Percentiles rank a stretch among this genome's conserved stretches.
phyloP scores from a whole-genome alignment of 2,113 vertebrate genomes.

The Cavia aperea region DNA sequence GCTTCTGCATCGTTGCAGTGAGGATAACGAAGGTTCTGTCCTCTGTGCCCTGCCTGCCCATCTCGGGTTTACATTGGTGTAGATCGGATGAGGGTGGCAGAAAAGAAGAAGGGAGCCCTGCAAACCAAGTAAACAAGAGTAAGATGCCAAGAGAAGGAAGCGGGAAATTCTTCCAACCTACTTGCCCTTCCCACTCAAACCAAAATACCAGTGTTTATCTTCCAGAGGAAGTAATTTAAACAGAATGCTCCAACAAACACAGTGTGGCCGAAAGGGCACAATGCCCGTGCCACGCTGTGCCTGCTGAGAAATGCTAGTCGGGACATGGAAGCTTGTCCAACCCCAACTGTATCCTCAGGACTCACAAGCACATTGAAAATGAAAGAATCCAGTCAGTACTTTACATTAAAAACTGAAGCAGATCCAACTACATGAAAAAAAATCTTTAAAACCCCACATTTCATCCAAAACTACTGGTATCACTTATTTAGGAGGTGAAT shows the following conservation, averaged over 20 bases:
- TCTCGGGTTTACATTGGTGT: not conserved
- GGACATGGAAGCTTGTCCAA: not conserved
- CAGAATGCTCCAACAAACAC: not conserved
- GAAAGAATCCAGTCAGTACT: not conserved
- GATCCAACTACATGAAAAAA: not conserved
- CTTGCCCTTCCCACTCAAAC: not conserved
- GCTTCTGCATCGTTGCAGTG: not conserved
- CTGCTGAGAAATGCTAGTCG: not conserved
- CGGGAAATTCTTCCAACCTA: not conserved
- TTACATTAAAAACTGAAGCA: not conserved
- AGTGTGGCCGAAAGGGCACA: not conserved
- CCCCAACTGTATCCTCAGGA: too few species aligned
- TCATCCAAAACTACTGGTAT: not conserved
- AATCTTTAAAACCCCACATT: not conserved
- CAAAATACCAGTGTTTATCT: slow-evolving; percentile 11
- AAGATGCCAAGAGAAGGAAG: not conserved
- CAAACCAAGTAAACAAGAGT: not conserved
- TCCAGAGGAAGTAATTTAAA: slow-evolving; percentile 31
- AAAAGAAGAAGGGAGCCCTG: not conserved
- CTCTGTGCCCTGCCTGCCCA: not conserved
- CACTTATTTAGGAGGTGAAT: not conserved
- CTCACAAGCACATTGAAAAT: not conserved
- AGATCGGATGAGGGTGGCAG: not conserved
- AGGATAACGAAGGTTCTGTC: not conserved
- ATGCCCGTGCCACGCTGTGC: not conserved